Percentiles rank a stretch among this genome's conserved stretches.
phyloP scores from a whole-genome alignment of 2,113 vertebrate species.

The Hirundichthys speculiger region DNA sequence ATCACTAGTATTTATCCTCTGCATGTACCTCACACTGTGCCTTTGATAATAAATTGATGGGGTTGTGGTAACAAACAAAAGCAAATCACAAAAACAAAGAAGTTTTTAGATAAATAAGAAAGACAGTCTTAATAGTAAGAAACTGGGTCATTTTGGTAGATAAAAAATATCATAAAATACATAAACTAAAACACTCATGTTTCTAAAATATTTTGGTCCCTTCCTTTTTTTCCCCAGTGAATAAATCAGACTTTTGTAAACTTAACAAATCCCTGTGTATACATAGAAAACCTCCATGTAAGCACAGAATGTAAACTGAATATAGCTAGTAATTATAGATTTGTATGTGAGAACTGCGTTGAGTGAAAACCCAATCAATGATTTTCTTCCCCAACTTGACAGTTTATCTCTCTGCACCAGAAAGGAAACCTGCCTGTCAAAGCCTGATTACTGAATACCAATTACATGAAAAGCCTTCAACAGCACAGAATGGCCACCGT shows the following conservation, averaged over 20 bases:
- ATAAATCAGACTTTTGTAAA: conserved; percentile 23
- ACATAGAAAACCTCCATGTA: background rate
- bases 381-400: conserved; percentile 16
- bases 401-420: background rate
- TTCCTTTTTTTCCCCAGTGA: too few species aligned
- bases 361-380: background rate
- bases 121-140: too few species aligned
- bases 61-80: too few species aligned
- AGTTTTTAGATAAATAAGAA: too few species aligned
- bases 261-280: conserved; percentile 18
- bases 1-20: background rate
- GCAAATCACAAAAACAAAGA: too few species aligned
- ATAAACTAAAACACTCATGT: too few species aligned
- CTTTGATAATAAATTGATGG: too few species aligned
- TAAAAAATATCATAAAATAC: too few species aligned
- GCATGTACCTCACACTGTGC: too few species aligned
- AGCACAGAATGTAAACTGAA: conserved; percentile 15
- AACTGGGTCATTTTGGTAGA: too few species aligned
- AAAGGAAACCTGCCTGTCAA: conserved; percentile 8
- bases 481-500: conserved; percentile 10
- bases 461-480: conserved; percentile 23
- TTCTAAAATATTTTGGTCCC: background rate
- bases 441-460: conserved; percentile 24
- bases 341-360: conserved; percentile 18
- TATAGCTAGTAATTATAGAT: conserved; percentile 35